Evolutionary conservation across 2,113 vertebrate species (phyloP), one percentile per base, ranked within the genome.

Genomic region (Delphinus delphis): DNA sequence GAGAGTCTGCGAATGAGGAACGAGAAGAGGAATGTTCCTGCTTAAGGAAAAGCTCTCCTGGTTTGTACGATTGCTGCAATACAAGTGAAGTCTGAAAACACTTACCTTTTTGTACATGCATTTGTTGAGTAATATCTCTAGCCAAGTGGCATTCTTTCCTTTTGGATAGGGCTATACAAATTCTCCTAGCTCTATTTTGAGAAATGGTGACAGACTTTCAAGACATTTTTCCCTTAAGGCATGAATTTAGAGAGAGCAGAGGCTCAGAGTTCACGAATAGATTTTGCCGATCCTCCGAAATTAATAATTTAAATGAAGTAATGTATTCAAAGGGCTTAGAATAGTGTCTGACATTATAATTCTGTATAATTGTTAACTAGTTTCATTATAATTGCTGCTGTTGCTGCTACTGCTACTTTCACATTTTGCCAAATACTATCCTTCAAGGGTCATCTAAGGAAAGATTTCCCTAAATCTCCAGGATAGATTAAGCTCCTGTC

Each of bases 281-380:
- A 81, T 94, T 12, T 86, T 89, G n/a, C 77, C 28, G 20, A 3
- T 82, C 88, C 41, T 93, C 47, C 3, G n/a, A 81, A 95, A 85
- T 95, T 91, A 89, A 95, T 74, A 20, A 89, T 80, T 79, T 88
- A 91, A 87, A 71, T 76, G 41, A 79, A 41, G 58, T 62, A 47
- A 70, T 95, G 44, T 91, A 65, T 71, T 88, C 47, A 93, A 55
- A 81, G 62, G 13, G 0, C 47, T 83, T 77, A 31, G 20, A 81
- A 74, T 62, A 62, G 9, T 50, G 3, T 89, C 47, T 77, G 15
- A 25, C 2, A 47, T 89, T 73, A 80, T 89, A 41, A 76, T 87
- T 85, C 67, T 93, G 13, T 77, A 28, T 90, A 70, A 93, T 17
- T 55, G 28, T 65, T 47, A 82, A 89, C 20, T 83, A 28, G 55